Conservation (phyloP, 64 coral and sea anemone genomes). For the Stichodactyla mertensii region DNA sequence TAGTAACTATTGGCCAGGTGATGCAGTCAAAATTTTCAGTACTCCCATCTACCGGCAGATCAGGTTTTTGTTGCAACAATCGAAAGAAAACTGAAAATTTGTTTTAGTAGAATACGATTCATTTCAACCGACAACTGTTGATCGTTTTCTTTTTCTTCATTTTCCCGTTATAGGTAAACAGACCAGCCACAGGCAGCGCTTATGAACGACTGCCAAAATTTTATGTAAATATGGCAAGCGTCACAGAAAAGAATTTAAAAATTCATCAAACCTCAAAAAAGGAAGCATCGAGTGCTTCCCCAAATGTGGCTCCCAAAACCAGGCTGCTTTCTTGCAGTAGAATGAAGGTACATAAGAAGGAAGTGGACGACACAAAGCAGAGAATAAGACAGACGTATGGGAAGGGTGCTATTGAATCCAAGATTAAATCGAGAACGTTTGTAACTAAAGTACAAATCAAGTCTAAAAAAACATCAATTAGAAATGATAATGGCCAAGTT, state of each 20-base stretch:
- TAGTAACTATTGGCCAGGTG: no score
- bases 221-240: background rate
- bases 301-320: background rate
- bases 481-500: background rate
- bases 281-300: background rate
- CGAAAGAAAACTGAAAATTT: no score
- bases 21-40: no score
- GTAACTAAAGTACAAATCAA: slow-evolving; percentile 1
- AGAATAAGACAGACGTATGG: background rate
- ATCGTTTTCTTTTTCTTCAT: no score
- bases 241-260: background rate
- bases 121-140: no score
- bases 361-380: background rate
- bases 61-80: no score
- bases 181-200: no score
- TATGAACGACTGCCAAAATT: background rate
- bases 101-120: no score
- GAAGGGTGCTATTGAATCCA: background rate
- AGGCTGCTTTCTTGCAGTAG: background rate
- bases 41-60: no score
- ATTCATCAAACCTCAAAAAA: background rate
- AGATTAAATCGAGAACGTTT: background rate
- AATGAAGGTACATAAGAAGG: background rate
- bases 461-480: background rate
- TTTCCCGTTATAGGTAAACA: no score